phyloP scores from a whole-genome alignment of 2,797 vertebrate genomes.

The Oreortyx pictus region DNA sequence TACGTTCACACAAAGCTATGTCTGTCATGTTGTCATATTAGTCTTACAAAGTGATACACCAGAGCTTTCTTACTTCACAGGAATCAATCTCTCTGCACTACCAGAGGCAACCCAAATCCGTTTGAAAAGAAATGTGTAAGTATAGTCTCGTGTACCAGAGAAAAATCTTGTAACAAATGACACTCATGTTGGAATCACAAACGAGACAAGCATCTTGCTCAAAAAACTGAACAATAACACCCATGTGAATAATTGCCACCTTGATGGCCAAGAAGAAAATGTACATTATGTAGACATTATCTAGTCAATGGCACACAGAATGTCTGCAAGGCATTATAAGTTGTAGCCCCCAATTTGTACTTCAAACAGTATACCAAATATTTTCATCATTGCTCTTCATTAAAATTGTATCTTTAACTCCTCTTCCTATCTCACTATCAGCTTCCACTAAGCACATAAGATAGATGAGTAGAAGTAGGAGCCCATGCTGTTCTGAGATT shows the following conservation, averaged over 20 bases:
- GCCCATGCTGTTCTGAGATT: slow-evolving; percentile 25
- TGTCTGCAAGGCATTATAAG: neutral
- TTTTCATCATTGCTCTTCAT: slow-evolving; percentile 38
- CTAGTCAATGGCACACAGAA: neutral
- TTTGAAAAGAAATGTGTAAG: slow-evolving; percentile 23
- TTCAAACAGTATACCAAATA: slow-evolving; percentile 11
- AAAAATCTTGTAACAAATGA: neutral
- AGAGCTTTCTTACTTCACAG: slow-evolving; percentile 17
- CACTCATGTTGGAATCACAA: neutral
- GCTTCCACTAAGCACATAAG: neutral
- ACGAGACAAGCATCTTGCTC: neutral
- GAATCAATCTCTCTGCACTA: slow-evolving; percentile 54
- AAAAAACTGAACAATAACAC: neutral
- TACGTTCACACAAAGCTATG: neutral
- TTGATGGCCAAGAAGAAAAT: neutral
- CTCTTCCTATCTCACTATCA: neutral
- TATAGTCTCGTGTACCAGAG: neutral
- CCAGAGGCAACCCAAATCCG: slow-evolving; percentile 36
- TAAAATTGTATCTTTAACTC: slow-evolving; percentile 25
- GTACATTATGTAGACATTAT: neutral
- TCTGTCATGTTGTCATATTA: slow-evolving; percentile 39
- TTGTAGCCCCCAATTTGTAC: neutral
- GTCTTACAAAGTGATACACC: neutral
- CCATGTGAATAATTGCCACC: neutral
- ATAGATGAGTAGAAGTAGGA: slow-evolving; percentile 35